phyloP scores from a whole-genome alignment of 2,888 invertebrate genomes.

The Drosophila tanythrix region DNA sequence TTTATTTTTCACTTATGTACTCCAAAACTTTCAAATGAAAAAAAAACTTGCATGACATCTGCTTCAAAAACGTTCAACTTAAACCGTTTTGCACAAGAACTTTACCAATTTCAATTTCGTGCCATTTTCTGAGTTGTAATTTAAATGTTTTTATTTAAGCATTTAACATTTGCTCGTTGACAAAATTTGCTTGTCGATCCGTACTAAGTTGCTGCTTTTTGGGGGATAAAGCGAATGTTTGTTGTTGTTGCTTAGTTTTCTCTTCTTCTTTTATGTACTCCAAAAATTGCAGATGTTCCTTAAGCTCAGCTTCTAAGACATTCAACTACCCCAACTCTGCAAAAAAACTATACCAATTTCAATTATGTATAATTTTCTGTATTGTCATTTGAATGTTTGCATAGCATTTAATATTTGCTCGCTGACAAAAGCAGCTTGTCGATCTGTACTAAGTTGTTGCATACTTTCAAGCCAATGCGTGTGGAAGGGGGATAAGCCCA shows the following conservation, averaged over 20 bases:
- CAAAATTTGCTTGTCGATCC: neutral
- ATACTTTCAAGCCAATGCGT: constrained; percentile 27
- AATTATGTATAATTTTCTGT: neutral
- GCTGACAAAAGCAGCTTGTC: constrained; percentile 30
- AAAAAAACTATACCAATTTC: neutral
- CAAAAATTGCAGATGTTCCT: neutral
- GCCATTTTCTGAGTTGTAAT: neutral
- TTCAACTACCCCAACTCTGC: neutral
- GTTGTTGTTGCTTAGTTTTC: neutral
- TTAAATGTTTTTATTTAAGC: neutral
- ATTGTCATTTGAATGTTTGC: neutral
- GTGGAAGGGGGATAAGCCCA: neutral
- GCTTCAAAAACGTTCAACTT: neutral
- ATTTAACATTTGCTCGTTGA: neutral
- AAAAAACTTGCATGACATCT: neutral
- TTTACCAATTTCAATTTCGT: neutral
- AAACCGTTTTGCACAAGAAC: neutral
- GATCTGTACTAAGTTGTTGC: constrained; percentile 30
- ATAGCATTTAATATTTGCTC: constrained; percentile 13
- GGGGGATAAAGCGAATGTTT: neutral
- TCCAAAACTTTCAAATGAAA: neutral
- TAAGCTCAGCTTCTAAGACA: neutral
- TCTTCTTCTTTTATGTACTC: neutral
- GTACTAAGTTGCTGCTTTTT: neutral
- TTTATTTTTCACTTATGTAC: neutral